Base-by-base conservation (phyloP, 1,140 invertebrate genomes). In the honey bee (Apis mellifera) region DNA sequence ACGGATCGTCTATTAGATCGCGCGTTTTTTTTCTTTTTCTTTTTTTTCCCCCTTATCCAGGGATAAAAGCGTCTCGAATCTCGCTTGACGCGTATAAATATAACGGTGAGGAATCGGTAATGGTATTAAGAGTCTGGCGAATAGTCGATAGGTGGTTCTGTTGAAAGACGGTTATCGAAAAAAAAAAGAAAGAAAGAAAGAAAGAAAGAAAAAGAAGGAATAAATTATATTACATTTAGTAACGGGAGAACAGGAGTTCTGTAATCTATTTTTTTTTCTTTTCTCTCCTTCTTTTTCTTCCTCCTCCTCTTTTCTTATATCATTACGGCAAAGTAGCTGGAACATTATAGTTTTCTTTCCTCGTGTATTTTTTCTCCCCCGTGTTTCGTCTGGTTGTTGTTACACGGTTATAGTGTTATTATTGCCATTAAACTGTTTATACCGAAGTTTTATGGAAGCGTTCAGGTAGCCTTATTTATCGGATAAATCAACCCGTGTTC, bases 41-140 rank as follows among this genome's bases (percentile, higher is more conserved):
- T 42, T 42, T 42, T 13, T 19, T 9, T 19, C 19, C 5, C 13
- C 32, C 42, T 70, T 70, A 4, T 0, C 5, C 17, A 13, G 5
- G 70, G 17, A 57, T 57, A 72, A 72, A 57, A 57, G 32, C 23
- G 70, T 72, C 42, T 57, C 23, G 70, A 72, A 57, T 55, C 32
- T 42, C 23, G 50, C 23, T 9, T 26, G 23, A 72, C 23, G 54
- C 19, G 19, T 57, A 11, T 57, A 23, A 69, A 69, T 69, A 52
- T 26, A 9, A 3, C 50, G 23, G 23, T 32, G 42, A 71, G 32
- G 52, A 55, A 21, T 72, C 23, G 21, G 2, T n/a, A n/a, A n/a
- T 17, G 12, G 21, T 52, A 19, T 52, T 62, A n/a, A 68, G 21
- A 59, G 57, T 21, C 8, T 7, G 15, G 15, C 5, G 17, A 59